phyloP scores from a whole-genome alignment of 2,888 invertebrate genomes.

The Aelia acuminata region DNA sequence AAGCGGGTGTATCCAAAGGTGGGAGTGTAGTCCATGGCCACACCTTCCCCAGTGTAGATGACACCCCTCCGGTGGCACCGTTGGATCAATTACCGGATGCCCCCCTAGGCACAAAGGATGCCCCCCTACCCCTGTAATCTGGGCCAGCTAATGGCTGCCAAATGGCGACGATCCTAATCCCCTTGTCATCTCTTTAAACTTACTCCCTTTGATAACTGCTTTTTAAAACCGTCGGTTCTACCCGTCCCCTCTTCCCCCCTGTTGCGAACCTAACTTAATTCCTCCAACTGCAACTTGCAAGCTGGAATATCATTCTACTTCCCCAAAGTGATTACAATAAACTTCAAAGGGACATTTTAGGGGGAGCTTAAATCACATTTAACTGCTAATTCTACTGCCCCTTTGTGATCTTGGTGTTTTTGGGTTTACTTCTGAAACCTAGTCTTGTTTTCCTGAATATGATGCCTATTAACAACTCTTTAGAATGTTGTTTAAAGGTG shows the following conservation, averaged over 20 bases:
- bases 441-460: too few species aligned
- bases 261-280: neutral
- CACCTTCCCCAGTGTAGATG: neutral
- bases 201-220: slow-evolving; percentile 35
- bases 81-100: slow-evolving; percentile 25
- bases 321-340: neutral
- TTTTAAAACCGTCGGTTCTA: slow-evolving; percentile 2
- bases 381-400: neutral
- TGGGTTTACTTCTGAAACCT: neutral
- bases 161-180: slow-evolving; percentile 23
- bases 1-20: neutral
- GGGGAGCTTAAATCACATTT: neutral
- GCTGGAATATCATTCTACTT: neutral
- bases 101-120: neutral
- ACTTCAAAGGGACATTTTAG: neutral
- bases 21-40: neutral
- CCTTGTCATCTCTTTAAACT: slow-evolving; percentile 27
- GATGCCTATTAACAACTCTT: too few species aligned
- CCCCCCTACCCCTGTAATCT: neutral
- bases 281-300: slow-evolving; percentile 5
- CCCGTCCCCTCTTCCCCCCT: neutral
- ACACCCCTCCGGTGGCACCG: slow-evolving; percentile 28
- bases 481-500: too few species aligned
- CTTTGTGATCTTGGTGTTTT: neutral
- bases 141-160: slow-evolving; percentile 31